Percentiles rank a stretch among this genome's conserved stretches.
Evolutionary conservation across 2,888 invertebrate genomes (phyloP).

Genomic region (Zaprionus lineosus): DNA sequence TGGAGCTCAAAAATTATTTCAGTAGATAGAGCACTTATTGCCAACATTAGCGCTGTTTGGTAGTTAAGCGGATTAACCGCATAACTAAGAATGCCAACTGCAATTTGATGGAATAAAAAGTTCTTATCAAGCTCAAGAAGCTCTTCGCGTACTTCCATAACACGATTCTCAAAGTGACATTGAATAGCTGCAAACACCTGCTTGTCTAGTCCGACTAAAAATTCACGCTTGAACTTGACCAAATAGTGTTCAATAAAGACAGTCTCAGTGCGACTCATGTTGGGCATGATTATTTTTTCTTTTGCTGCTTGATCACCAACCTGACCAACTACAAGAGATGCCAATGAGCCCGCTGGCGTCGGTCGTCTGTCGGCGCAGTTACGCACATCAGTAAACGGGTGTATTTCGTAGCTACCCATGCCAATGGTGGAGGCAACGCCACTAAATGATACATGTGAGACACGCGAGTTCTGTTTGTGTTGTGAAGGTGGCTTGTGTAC

Average conservation of each 20-base stretch:
- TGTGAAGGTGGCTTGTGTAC: neutral
- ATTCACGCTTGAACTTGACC: slow-evolving; percentile 79
- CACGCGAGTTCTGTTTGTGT: slow-evolving; percentile 32
- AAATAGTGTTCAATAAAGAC: slow-evolving; percentile 81
- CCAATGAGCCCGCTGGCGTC: slow-evolving; percentile 80
- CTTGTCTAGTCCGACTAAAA: slow-evolving; percentile 78
- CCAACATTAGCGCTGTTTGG: slow-evolving; percentile 69
- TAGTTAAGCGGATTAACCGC: slow-evolving; percentile 78
- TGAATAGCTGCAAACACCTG: slow-evolving; percentile 80
- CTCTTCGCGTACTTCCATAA: slow-evolving; percentile 74
- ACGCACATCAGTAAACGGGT: slow-evolving; percentile 75
- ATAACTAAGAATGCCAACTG: slow-evolving; percentile 77
- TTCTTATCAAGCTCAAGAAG: slow-evolving; percentile 72
- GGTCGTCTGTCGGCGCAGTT: slow-evolving; percentile 68
- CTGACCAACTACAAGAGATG: slow-evolving; percentile 75
- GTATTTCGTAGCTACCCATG: slow-evolving; percentile 77
- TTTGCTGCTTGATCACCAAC: slow-evolving; percentile 58
- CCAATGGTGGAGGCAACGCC: slow-evolving; percentile 77
- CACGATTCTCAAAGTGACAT: slow-evolving; percentile 75
- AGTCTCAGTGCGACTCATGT: slow-evolving; percentile 68
- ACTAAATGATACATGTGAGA: slow-evolving; percentile 77
- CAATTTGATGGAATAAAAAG: slow-evolving; percentile 75
- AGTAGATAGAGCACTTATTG: slow-evolving; percentile 75
- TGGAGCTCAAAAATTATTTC: slow-evolving; percentile 80
- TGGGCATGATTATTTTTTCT: slow-evolving; percentile 51